Conservation (phyloP, 2,888 invertebrate genomes). For the Physocephala rufipes region DNA sequence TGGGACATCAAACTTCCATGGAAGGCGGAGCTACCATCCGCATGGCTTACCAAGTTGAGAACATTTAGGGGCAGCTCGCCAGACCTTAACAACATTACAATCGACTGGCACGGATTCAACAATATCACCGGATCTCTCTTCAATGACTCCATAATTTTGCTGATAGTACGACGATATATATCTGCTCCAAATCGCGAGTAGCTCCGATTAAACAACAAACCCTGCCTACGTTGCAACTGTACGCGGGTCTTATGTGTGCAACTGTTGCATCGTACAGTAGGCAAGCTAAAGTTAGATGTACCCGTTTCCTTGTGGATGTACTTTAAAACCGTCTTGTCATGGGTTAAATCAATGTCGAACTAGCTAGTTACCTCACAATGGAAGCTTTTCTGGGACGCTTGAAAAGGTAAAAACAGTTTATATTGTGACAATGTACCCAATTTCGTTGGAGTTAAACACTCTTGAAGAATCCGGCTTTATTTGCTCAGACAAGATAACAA, state of each 20-base stretch:
- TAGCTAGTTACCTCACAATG: no score
- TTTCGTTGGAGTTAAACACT: no score
- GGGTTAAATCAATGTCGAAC: background rate
- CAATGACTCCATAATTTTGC: background rate
- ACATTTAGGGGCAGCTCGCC: background rate
- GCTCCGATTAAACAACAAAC: background rate
- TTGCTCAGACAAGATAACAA: no score
- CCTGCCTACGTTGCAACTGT: background rate
- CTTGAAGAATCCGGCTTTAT: no score
- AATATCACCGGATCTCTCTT: background rate
- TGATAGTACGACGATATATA: background rate
- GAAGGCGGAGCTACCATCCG: background rate
- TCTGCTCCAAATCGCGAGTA: background rate
- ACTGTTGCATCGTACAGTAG: background rate
- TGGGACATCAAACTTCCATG: conserved; percentile 4
- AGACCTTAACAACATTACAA: background rate
- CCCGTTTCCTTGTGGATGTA: background rate
- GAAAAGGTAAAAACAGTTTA: no score
- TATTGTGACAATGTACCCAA: no score
- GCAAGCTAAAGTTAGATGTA: background rate
- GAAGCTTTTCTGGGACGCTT: no score
- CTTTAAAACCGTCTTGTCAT: background rate
- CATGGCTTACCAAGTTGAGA: background rate
- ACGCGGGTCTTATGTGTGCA: background rate
- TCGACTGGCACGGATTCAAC: background rate